Evolutionary conservation across 2,888 invertebrate species (phyloP).

Genomic region (Baronia brevicornis): DNA sequence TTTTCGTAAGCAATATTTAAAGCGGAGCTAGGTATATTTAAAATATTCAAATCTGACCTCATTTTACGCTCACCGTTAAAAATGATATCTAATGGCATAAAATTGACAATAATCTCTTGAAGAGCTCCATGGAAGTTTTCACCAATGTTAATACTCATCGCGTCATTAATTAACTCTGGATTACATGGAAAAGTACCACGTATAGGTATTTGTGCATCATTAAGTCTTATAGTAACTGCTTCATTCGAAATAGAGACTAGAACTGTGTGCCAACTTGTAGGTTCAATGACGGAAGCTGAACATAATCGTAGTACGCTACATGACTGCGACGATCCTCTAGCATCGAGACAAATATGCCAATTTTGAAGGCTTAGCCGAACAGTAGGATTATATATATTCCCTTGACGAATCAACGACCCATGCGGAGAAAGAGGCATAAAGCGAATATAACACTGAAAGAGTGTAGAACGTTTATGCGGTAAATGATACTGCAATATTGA

Average conservation of each 20-base stretch:
- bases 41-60: constrained; percentile 29
- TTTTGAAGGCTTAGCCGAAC: constrained; percentile 54
- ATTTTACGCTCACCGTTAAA: constrained; percentile 27
- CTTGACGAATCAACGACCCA: constrained; percentile 57
- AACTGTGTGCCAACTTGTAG: constrained; percentile 58
- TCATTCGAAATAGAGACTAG: constrained; percentile 54
- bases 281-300: constrained; percentile 42
- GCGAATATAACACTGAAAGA: constrained; percentile 62
- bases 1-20: constrained; percentile 58
- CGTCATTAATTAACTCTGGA: constrained; percentile 49
- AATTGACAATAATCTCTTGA: constrained; percentile 63
- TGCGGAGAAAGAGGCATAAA: constrained; percentile 60
- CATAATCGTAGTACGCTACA: constrained; percentile 50
- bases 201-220: constrained; percentile 43
- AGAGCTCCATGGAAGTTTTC: constrained; percentile 62
- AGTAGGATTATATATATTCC: constrained; percentile 36
- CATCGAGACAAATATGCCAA: constrained; percentile 61
- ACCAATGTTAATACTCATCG: constrained; percentile 52
- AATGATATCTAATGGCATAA: constrained; percentile 46
- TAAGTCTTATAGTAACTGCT: constrained; percentile 47
- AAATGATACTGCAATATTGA: constrained; percentile 53
- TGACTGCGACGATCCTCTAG: constrained; percentile 37
- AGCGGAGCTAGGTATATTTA: constrained; percentile 39
- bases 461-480: constrained; percentile 42
- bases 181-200: constrained; percentile 50